Evolutionary conservation across 2,113 vertebrate species (phyloP).

Genomic region (Poicephalus meyeri): DNA sequence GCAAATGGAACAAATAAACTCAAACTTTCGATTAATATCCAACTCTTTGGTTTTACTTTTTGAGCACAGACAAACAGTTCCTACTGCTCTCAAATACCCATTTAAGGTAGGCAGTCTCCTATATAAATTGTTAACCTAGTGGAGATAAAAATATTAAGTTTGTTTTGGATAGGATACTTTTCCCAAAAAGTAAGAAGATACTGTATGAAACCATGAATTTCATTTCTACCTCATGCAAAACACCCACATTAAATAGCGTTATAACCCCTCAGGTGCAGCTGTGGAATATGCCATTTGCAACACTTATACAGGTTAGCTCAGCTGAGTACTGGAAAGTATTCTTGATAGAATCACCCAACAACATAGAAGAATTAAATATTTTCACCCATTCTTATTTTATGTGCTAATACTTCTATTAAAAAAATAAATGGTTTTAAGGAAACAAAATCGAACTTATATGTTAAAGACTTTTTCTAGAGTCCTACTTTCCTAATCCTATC

Average conservation of each 20-base stretch:
- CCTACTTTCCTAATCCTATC: not conserved
- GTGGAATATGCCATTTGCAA: not conserved
- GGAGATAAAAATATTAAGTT: not conserved
- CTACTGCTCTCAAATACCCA: not conserved
- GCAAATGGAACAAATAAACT: not conserved
- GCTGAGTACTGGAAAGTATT: not conserved
- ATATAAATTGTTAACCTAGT: not conserved
- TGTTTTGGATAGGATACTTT: not conserved
- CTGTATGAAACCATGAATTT: not conserved
- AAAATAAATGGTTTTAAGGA: not conserved
- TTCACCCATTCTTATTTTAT: not conserved
- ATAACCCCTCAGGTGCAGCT: not conserved
- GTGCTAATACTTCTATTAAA: not conserved
- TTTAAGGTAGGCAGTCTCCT: not conserved
- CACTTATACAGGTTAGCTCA: not conserved
- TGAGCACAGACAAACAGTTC: not conserved
- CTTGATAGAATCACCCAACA: not conserved
- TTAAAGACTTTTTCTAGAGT: not conserved
- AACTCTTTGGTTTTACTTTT: not conserved
- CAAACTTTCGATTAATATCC: not conserved
- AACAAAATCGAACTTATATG: not conserved
- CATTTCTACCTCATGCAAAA: not conserved
- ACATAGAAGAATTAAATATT: not conserved
- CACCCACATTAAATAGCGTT: not conserved
- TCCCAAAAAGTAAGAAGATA: not conserved